Evolutionary conservation across 2,888 invertebrate genomes (phyloP).

Genomic region (Conistra vaccinii): DNA sequence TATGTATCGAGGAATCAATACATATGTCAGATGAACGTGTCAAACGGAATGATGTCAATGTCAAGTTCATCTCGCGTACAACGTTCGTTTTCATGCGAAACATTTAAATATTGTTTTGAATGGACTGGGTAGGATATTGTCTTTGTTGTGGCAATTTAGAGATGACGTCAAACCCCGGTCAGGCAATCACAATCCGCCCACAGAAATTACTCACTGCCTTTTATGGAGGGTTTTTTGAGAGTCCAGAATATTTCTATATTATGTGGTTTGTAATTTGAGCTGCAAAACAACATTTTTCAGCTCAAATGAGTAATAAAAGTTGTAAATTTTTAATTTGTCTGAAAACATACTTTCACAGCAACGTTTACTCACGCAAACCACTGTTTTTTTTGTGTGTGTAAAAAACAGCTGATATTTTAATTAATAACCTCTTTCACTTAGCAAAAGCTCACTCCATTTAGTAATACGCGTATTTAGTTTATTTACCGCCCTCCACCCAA

Average conservation of each 20-base stretch:
- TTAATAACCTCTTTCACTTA: slow-evolving; percentile 66
- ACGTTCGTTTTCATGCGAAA: slow-evolving; percentile 54
- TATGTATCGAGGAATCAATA: slow-evolving; percentile 64
- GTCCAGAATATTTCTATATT: slow-evolving; percentile 10
- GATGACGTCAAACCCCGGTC: slow-evolving; percentile 60
- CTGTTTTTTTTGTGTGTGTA: slow-evolving; percentile 23
- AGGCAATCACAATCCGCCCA: slow-evolving; percentile 48
- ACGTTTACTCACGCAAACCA: slow-evolving; percentile 39
- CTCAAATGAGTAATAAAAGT: slow-evolving; percentile 22
- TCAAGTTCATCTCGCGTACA: slow-evolving; percentile 69
- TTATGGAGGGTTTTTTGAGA: slow-evolving; percentile 41
- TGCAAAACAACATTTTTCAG: slow-evolving; percentile 1
- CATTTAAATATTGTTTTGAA: slow-evolving; percentile 55
- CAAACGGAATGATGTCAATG: slow-evolving; percentile 77
- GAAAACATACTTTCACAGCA: slow-evolving; percentile 29
- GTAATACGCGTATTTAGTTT: slow-evolving; percentile 74
- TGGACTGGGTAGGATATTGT: slow-evolving; percentile 21
- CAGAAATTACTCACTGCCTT: slow-evolving; percentile 45
- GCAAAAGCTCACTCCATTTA: slow-evolving; percentile 61
- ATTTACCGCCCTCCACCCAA: slow-evolving; percentile 82
- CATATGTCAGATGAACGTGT: slow-evolving; percentile 65
- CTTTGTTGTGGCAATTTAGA: slow-evolving; percentile 40
- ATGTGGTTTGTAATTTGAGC: slow-evolving; percentile 3
- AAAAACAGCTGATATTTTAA: slow-evolving; percentile 63
- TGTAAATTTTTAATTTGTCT: slow-evolving; percentile 27